Percentiles rank a stretch among this genome's conserved stretches.
Evolutionary conservation across 1,140 invertebrate genomes (phyloP).

Genomic region (Thereuonema tuberculata): DNA sequence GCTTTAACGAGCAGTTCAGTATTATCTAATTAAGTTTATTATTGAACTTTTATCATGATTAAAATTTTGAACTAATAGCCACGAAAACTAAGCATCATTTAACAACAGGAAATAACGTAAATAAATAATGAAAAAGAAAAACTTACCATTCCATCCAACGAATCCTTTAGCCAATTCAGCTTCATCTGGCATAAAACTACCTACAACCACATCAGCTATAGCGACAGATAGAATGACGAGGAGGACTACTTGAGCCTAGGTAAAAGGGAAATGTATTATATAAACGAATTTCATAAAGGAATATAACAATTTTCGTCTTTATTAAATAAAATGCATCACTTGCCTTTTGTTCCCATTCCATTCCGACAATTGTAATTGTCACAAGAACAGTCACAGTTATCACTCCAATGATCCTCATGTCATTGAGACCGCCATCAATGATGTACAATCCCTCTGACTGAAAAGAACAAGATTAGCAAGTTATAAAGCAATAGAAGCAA

Average conservation of each 20-base stretch:
- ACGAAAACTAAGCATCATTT: too few relatives aligned
- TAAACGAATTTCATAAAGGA: neutral
- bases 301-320: neutral
- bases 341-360: slow-evolving; percentile 40
- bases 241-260: slow-evolving; percentile 40
- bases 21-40: too few relatives aligned
- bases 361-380: slow-evolving; percentile 33
- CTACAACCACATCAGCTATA: slow-evolving; percentile 38
- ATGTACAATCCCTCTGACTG: slow-evolving; percentile 21
- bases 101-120: neutral
- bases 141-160: slow-evolving; percentile 35
- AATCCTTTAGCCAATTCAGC: slow-evolving; percentile 35
- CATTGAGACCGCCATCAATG: slow-evolving; percentile 36
- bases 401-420: slow-evolving; percentile 42
- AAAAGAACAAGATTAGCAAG: neutral
- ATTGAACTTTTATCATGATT: too few relatives aligned
- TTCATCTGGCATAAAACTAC: slow-evolving; percentile 35
- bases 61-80: too few relatives aligned
- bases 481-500: neutral
- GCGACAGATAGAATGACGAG: slow-evolving; percentile 38
- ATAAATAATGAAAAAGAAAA: neutral
- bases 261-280: neutral
- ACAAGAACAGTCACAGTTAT: slow-evolving; percentile 32
- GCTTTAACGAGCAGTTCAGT: too few relatives aligned
- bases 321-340: slow-evolving; percentile 7